Base-by-base conservation (phyloP, 2,888 invertebrate genomes). In the Octonoba sinensis region DNA sequence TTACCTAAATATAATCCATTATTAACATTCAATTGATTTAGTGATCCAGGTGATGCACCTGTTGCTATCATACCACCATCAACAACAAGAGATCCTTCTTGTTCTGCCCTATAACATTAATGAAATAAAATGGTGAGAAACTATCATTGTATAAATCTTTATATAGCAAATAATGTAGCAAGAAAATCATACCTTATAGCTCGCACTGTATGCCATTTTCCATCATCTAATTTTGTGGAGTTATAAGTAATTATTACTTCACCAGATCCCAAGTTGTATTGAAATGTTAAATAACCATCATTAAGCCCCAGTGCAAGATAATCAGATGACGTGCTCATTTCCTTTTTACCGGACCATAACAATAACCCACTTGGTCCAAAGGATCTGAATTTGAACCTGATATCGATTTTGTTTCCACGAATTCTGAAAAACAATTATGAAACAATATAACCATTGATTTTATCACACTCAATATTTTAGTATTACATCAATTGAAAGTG, bases 1-100 rank as follows among this genome's bases (percentile, higher is more conserved):
- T 90, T 89, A 95, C 97, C 97, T 87, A 97, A 93, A 89, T 93
- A 97, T 69, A 97, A 92, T 85, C 96, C 95, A 84, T 95, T 94
- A 87, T 96, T 93, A 15, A 95, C 94, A 88, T 96, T 95, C 64
- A 96, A 90, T 88, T 95, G 94, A 86, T 93, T 93, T 84, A 95
- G 91, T 87, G 93, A 93, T 67, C 96, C 96, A 0, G 95, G 95
- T 15, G 96, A 94, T 86, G 93, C 92, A 66, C 93, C 93, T 0
- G 94, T 93, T 36, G 93, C 91, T 6, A 94, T 93, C 70, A 94
- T 93, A 71, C 94, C 92, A 62, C 94, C 94, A 89, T 97, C 97
- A n/a, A 97, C 94, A 86, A 95, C 93, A 71, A 97, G 89, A 36
- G 94, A 93, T 12, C 96, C 96, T 85, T 94, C 93, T 89, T 94